Base-by-base conservation (phyloP, 1,140 invertebrate genomes). In the Dufourea novaeangliae region DNA sequence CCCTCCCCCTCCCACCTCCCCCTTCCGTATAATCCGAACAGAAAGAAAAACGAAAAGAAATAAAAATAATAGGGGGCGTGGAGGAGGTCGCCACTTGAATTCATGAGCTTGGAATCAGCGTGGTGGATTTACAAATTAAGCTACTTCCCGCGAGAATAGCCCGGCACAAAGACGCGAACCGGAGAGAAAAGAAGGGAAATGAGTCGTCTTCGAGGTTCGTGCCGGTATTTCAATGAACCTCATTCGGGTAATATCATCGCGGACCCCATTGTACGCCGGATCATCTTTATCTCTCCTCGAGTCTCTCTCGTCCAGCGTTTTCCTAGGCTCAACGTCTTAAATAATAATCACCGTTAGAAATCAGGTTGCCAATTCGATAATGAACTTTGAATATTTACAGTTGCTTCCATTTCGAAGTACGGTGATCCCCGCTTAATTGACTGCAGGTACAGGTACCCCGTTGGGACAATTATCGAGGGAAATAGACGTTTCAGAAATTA, bases 51-150 rank as follows among this genome's bases (percentile, higher is more conserved):
- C n/a, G n/a, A n/a, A n/a, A n/a, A n/a, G n/a, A 27, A 62, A 20
- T n/a, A 41, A 20, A 25, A 63, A 27, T 32, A 50, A 46, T 29
- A n/a, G 52, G n/a, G 52, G 50, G 20, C 29, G 46, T 17, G 37
- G 44, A 68, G 76, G 41, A 34, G 63, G 25, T 50, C 50, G 62
- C 32, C 41, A 32, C 56, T 56, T 44, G 14, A 32, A 32, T 50
- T 81, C 46, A n/a, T n/a, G 72, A 69, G 41, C 29, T n/a, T 12
- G 34, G 7, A 20, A 83, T 44, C 63, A 54, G 39, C 34, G 27
- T 54, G 37, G 52, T 44, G 39, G 64, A 79, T 68, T 83, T 83
- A 71, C 71, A 70, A 79, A 83, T 72, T 83, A 83, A 83, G 76
- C 82, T 44, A 37, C 46, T 52, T n/a, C n/a, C 25, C 20, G 78